Evolutionary conservation across 2,113 vertebrate species (phyloP).

Genomic region (Gnathonemus echidnorhynchus): DNA sequence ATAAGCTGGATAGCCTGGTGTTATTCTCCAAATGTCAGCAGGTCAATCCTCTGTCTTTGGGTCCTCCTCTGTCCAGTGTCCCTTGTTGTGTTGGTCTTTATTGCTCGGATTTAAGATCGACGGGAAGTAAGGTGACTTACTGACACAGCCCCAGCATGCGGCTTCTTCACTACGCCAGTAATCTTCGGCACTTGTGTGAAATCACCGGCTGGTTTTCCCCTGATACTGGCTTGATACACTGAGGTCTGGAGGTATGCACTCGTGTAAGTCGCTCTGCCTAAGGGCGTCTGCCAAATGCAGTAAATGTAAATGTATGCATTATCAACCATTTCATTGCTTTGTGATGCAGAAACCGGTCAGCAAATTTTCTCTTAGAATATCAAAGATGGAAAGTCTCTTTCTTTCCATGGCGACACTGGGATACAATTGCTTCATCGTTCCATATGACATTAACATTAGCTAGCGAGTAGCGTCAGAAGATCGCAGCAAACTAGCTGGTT

Average conservation of each 20-base stretch:
- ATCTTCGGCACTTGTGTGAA: background rate
- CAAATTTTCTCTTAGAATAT: background rate
- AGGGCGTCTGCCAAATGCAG: too few species aligned
- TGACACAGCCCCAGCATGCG: background rate
- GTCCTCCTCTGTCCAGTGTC: background rate
- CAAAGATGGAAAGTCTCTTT: background rate
- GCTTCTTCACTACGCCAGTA: background rate
- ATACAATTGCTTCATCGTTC: background rate
- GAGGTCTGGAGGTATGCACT: background rate
- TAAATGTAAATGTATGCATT: background rate
- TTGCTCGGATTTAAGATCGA: background rate
- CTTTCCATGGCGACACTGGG: background rate
- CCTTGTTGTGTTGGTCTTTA: background rate
- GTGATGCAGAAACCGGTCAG: background rate
- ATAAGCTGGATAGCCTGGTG: conserved; percentile 22
- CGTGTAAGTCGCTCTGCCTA: too few species aligned
- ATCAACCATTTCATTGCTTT: background rate
- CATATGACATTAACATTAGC: background rate
- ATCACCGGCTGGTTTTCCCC: background rate
- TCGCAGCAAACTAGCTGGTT: background rate
- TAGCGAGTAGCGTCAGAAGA: background rate
- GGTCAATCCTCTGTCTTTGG: conserved; percentile 20
- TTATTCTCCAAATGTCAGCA: conserved; percentile 29
- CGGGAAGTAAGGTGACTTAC: background rate
- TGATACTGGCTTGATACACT: background rate